phyloP scores from a whole-genome alignment of 2,888 invertebrate species.

The Plebejus melissa region DNA sequence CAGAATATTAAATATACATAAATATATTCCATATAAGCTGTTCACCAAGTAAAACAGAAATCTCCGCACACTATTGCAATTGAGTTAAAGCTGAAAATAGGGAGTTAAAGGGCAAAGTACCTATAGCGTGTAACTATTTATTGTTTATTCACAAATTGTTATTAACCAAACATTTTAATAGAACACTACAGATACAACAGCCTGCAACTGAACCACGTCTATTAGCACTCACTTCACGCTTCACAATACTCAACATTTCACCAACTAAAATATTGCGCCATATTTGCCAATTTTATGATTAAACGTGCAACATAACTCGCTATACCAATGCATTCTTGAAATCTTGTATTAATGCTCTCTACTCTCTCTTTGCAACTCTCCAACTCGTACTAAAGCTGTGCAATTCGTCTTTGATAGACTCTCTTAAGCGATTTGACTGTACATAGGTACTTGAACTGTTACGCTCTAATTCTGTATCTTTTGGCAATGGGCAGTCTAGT shows the following conservation, averaged over 20 bases:
- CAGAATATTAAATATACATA: neutral
- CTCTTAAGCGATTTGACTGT: slow-evolving; percentile 6
- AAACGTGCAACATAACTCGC: slow-evolving; percentile 24
- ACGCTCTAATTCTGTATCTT: neutral
- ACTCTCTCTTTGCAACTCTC: slow-evolving; percentile 4
- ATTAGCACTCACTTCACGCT: slow-evolving; percentile 26
- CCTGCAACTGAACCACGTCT: slow-evolving; percentile 22
- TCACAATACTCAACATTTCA: slow-evolving; percentile 21
- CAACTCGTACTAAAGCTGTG: slow-evolving; percentile 19
- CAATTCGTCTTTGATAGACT: slow-evolving; percentile 1
- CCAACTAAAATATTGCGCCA: slow-evolving; percentile 5
- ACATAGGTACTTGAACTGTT: slow-evolving; percentile 8
- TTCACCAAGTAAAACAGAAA: slow-evolving; percentile 7
- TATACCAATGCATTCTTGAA: slow-evolving; percentile 15
- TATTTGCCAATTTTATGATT: slow-evolving; percentile 20
- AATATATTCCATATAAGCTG: neutral
- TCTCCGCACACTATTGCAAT: slow-evolving; percentile 5
- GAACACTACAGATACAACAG: slow-evolving; percentile 17
- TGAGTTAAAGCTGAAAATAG: slow-evolving; percentile 19
- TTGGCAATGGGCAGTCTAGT: slow-evolving; percentile 8
- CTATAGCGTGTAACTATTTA: slow-evolving; percentile 15
- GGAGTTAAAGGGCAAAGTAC: slow-evolving; percentile 18
- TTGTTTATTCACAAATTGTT: slow-evolving; percentile 13
- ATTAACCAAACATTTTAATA: neutral
- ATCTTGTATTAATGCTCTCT: slow-evolving; percentile 14